A percentile compares a stretch with the other conserved stretches of the same genome.
These are phyloP conservation scores for Chaetophractus vellerosus DNA, from an alignment of 2,797 vertebrate genomes.

Conservation along the genomic window DNA sequence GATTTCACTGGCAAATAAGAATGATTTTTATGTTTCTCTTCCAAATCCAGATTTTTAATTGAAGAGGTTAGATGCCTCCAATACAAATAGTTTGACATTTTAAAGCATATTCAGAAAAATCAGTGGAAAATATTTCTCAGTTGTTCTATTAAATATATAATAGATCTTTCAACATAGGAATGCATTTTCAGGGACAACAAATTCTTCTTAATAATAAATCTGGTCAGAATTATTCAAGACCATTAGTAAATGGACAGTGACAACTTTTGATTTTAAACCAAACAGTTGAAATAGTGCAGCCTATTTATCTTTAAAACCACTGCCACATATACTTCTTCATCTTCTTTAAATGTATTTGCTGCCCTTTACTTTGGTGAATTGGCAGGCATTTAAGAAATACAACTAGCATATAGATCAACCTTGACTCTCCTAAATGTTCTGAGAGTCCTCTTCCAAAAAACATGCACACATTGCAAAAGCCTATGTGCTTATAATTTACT, in stretches of 20 bases:
- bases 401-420: slow-evolving; percentile 15
- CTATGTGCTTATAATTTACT: slow-evolving; percentile 58
- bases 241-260: slow-evolving; percentile 45
- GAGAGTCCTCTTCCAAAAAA: slow-evolving; percentile 51
- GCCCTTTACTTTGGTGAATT: slow-evolving; percentile 4
- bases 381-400: slow-evolving; percentile 67
- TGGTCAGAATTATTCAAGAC: slow-evolving; percentile 24
- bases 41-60: slow-evolving; percentile 46
- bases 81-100: slow-evolving; percentile 35
- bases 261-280: slow-evolving; percentile 56
- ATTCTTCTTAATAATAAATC: slow-evolving; percentile 27
- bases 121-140: slow-evolving; percentile 34
- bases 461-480: not conserved
- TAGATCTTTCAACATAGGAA: slow-evolving; percentile 41
- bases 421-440: slow-evolving; percentile 5
- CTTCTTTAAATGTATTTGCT: not conserved
- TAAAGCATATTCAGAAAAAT: slow-evolving; percentile 44
- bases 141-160: not conserved
- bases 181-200: slow-evolving; percentile 21
- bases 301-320: slow-evolving; percentile 49
- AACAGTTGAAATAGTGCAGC: not conserved
- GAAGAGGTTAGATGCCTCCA: not conserved
- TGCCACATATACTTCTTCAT: not conserved
- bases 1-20: slow-evolving; percentile 45
- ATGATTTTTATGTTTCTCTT: slow-evolving; percentile 52